Percentiles rank a stretch among this genome's conserved stretches.
Conservation (phyloP, 2,888 invertebrate species). For the Cephus nigrinus region DNA sequence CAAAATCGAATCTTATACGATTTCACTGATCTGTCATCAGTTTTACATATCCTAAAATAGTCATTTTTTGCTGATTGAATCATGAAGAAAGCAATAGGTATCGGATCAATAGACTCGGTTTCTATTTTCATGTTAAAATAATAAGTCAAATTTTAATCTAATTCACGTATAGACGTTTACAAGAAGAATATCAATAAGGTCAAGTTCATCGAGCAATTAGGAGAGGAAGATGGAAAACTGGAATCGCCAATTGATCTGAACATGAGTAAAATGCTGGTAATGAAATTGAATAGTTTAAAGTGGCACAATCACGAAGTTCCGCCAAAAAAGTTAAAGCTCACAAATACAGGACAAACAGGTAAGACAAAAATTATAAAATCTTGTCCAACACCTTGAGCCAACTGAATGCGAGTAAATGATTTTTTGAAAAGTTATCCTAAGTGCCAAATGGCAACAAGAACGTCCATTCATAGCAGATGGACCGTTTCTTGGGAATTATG, state of each 20-base stretch:
- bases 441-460: slow-evolving; percentile 73
- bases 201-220: not conserved
- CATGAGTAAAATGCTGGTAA: slow-evolving; percentile 53
- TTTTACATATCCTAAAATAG: not conserved
- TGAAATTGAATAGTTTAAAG: slow-evolving; percentile 67
- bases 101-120: not conserved
- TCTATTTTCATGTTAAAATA: not conserved
- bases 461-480: slow-evolving; percentile 73
- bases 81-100: not conserved
- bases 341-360: slow-evolving; percentile 78
- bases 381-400: not conserved
- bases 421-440: slow-evolving; percentile 69
- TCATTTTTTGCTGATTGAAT: not conserved
- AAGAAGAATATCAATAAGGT: not conserved
- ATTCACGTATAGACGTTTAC: not conserved
- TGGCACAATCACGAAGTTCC: slow-evolving; percentile 68
- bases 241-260: slow-evolving; percentile 68
- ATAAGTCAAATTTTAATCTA: not conserved
- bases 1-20: not conserved
- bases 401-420: not conserved
- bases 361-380: not conserved
- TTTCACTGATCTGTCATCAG: not conserved
- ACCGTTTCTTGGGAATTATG: slow-evolving; percentile 72
- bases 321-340: slow-evolving; percentile 75
- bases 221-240: slow-evolving; percentile 20